Conservation (phyloP, 2,888 invertebrate species). For the Drosophila colorata region DNA sequence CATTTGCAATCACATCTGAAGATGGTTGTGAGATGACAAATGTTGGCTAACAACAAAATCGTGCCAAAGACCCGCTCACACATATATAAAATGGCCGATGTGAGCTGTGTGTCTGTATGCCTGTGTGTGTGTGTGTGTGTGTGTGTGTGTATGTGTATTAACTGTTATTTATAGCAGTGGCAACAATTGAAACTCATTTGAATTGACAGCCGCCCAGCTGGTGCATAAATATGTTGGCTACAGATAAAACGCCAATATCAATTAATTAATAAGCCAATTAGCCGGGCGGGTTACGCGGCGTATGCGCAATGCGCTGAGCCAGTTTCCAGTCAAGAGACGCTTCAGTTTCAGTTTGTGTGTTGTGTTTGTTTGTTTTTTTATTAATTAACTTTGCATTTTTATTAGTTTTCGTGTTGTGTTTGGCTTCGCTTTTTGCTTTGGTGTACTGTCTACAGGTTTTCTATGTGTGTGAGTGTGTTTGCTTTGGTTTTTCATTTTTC, state of each 20-base stretch:
- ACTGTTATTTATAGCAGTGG: slow-evolving; percentile 42
- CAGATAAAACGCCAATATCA: slow-evolving; percentile 56
- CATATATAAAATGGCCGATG: neutral
- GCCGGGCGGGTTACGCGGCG: slow-evolving; percentile 55
- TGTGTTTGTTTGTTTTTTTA: slow-evolving; percentile 22
- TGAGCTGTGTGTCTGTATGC: neutral
- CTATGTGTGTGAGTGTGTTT: slow-evolving; percentile 13
- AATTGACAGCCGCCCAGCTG: slow-evolving; percentile 47
- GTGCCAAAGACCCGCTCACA: slow-evolving; percentile 51
- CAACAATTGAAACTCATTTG: slow-evolving; percentile 39
- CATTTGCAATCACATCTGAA: slow-evolving; percentile 34
- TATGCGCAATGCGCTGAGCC: slow-evolving; percentile 38
- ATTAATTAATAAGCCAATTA: slow-evolving; percentile 69
- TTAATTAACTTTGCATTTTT: slow-evolving; percentile 75
- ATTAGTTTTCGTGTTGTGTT: slow-evolving; percentile 54
- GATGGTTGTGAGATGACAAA: slow-evolving; percentile 21
- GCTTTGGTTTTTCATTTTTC: slow-evolving; percentile 25
- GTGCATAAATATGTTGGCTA: slow-evolving; percentile 35
- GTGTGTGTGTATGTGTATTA: slow-evolving; percentile 7
- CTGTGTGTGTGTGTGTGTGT: slow-evolving; percentile 1
- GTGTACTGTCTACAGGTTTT: slow-evolving; percentile 30
- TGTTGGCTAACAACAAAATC: slow-evolving; percentile 38
- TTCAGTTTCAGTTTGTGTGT: slow-evolving; percentile 7
- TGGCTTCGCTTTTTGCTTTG: slow-evolving; percentile 17
- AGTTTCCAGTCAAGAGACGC: slow-evolving; percentile 20